Evolutionary conservation across 2,797 vertebrate genomes (phyloP).

Genomic region (Scolopax rusticola): DNA sequence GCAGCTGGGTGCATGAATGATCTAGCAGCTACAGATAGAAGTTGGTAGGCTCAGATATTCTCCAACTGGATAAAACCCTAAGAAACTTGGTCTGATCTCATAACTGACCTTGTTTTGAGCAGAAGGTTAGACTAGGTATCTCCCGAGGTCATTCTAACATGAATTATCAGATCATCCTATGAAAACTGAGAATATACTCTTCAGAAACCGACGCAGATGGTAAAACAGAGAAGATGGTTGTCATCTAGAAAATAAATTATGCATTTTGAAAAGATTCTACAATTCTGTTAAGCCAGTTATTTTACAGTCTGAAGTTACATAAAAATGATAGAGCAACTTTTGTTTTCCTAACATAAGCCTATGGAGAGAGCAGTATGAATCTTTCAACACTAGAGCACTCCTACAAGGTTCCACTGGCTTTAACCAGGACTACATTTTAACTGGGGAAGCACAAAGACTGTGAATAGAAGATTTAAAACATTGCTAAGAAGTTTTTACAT

Average conservation of each 20-base stretch:
- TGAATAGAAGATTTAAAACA: neutral
- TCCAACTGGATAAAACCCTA: neutral
- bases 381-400: neutral
- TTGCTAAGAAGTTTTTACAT: neutral
- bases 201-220: neutral
- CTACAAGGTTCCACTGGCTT: neutral
- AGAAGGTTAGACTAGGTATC: neutral
- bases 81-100: neutral
- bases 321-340: neutral
- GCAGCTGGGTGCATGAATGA: neutral
- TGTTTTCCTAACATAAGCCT: neutral
- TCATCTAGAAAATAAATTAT: neutral
- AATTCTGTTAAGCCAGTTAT: neutral
- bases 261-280: neutral
- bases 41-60: neutral
- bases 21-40: neutral
- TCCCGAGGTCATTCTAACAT: neutral
- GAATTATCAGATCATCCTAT: neutral
- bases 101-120: neutral
- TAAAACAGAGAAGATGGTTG: neutral
- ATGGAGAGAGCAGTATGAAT: neutral
- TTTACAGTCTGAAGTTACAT: neutral
- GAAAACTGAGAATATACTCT: neutral
- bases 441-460: neutral
- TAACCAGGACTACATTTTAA: conserved; percentile 26